These are phyloP conservation scores for Drosophila fuyamai DNA, from an alignment of 1,140 invertebrate species.

Conservation along the genomic window DNA sequence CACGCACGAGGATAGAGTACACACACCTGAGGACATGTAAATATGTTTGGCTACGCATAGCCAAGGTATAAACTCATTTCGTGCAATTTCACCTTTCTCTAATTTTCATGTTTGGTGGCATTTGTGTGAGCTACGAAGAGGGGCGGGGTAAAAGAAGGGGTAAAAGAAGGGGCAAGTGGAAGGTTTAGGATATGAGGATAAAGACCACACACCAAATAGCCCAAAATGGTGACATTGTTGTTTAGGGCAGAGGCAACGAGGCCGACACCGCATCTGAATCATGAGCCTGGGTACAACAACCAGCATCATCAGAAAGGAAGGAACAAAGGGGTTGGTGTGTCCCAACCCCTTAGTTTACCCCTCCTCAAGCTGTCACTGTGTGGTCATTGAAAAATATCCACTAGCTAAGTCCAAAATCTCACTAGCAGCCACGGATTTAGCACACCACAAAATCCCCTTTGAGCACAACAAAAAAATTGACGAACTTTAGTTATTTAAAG, in stretches of 20 bases:
- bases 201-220: constrained; percentile 24
- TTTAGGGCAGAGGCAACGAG: constrained; percentile 35
- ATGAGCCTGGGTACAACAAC: constrained; percentile 30
- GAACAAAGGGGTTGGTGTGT: constrained; percentile 8
- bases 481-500: background rate
- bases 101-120: constrained; percentile 73
- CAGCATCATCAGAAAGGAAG: constrained; percentile 25
- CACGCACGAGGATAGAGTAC: constrained; percentile 5
- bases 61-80: constrained; percentile 64
- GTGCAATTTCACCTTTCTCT: constrained; percentile 73
- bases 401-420: constrained; percentile 51
- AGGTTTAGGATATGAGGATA: background rate
- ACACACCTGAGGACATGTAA: constrained; percentile 57
- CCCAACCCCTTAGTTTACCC: background rate
- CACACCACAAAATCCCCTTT: constrained; percentile 29
- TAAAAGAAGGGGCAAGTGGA: constrained; percentile 1
- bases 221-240: constrained; percentile 67
- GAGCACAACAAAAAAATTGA: constrained; percentile 13
- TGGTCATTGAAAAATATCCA: constrained; percentile 62
- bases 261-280: constrained; percentile 48
- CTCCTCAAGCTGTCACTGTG: background rate
- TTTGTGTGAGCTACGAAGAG: constrained; percentile 3
- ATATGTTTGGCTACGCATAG: constrained; percentile 57
- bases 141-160: background rate
- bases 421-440: constrained; percentile 55